Base-by-base conservation (phyloP, 1,140 invertebrate species). In the Copidosoma floridanum region DNA sequence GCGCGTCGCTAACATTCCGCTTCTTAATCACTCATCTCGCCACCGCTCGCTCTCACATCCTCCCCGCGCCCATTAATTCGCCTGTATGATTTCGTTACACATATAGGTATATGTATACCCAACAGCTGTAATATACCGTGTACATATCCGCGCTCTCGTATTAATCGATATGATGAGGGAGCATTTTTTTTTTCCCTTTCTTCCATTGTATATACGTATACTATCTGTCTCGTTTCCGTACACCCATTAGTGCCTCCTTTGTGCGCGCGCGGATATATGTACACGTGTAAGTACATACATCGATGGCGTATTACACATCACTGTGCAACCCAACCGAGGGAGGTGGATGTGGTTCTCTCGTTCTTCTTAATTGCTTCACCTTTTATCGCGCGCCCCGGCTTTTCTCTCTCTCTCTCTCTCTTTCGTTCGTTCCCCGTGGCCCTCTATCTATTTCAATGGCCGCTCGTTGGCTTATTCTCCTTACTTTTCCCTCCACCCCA, bases 361-460 rank as follows among this genome's bases (percentile, higher is more conserved):
- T 53, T 60, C 47, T 54, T 60, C 57, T 38, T 60, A 60, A 60
- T 60, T 60, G 57, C 57, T 53, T 14, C 10, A 35, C 27, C 48
- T 52, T 52, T 59, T 52, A 59, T 43, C 26, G 48, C 32, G 24
- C 43, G 40, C 40, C 8, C 40, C 11, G 2, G 10, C 6, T n/a
- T 23, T n/a, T 50, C 27, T 29, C 5, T 18, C 4, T 48, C 44
- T 57, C 23, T 26, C 35, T 32, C 40, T 57, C 35, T 48, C 21
- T n/a, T 14, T 38, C 35, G 26, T 18, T 24, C 21, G 5, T 10
- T 16, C 57, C 32, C 27, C 20, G n/a, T n/a, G n/a, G n/a, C 50
- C 46, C 48, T 29, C 27, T 41, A 26, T 52, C 50, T 46, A 38
- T 23, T 38, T 52, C 29, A 12, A 6, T n/a, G 29, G 50, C 18